These are phyloP conservation scores for Grantiella picta DNA, from an alignment of 2,113 vertebrate genomes.

Conservation along the genomic window DNA sequence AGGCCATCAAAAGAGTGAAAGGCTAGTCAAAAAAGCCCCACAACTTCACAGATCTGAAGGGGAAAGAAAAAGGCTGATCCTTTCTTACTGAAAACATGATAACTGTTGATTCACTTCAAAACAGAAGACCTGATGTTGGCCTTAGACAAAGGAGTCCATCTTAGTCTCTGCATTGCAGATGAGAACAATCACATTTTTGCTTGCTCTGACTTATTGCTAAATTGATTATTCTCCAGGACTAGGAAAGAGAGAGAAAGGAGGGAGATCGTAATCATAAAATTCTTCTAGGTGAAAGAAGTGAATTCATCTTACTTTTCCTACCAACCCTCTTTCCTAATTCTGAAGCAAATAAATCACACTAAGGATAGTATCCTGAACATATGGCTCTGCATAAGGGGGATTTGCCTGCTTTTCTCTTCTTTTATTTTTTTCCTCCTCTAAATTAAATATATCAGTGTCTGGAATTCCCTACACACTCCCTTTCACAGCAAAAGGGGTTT, in stretches of 20 bases:
- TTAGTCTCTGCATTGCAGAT: conserved; percentile 13
- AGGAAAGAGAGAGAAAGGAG: neutral
- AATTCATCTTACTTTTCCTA: conserved; percentile 3
- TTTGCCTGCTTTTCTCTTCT: neutral
- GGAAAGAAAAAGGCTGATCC: neutral
- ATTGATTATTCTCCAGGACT: neutral
- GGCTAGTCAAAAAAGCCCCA: neutral
- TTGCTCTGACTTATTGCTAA: neutral
- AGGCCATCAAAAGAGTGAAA: neutral
- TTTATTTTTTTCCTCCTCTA: neutral
- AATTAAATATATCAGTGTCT: neutral
- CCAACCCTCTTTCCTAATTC: conserved; percentile 10
- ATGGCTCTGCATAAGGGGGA: conserved; percentile 17
- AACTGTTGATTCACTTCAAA: neutral
- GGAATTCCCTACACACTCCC: neutral
- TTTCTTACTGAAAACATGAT: neutral
- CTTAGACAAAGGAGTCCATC: neutral
- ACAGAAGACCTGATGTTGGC: neutral
- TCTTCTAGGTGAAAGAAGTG: neutral
- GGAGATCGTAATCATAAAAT: neutral
- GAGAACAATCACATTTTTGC: conserved; percentile 4
- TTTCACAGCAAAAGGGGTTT: neutral
- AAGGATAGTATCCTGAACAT: conserved; percentile 37
- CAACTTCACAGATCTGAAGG: neutral
- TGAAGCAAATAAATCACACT: conserved; percentile 29